Evolutionary conservation across 2,888 invertebrate species (phyloP).

Genomic region (Poecilus cupreus): DNA sequence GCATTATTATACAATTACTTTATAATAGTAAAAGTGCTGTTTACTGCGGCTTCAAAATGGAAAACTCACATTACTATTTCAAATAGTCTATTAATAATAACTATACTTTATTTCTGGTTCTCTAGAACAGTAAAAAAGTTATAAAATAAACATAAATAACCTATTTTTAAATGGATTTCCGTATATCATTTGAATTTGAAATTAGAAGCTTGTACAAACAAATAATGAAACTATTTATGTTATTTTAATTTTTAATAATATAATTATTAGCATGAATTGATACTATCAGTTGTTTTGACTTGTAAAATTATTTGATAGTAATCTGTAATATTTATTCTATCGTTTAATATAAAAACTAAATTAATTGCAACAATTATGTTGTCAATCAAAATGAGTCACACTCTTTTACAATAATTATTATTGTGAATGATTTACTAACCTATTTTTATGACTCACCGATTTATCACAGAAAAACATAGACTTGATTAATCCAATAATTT

Average conservation of each 20-base stretch:
- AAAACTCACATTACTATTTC: not conserved
- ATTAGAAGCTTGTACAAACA: not conserved
- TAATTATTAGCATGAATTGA: slow-evolving; percentile 1
- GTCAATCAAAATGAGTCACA: slow-evolving; percentile 46
- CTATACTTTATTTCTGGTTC: not conserved
- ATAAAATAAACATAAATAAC: slow-evolving; percentile 1
- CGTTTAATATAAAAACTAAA: slow-evolving; percentile 39
- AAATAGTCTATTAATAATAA: not conserved
- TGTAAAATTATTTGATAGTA: slow-evolving; percentile 15
- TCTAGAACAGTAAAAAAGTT: not conserved
- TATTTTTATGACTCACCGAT: slow-evolving; percentile 22
- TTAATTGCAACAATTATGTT: slow-evolving; percentile 51
- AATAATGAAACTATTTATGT: not conserved
- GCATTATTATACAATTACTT: not conserved
- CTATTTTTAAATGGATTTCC: not conserved
- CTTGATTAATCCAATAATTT: slow-evolving; percentile 24
- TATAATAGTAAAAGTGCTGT: not conserved
- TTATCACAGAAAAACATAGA: not conserved
- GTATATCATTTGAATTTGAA: slow-evolving; percentile 17
- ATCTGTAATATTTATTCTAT: slow-evolving; percentile 26
- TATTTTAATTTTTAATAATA: too few species aligned
- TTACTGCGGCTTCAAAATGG: not conserved
- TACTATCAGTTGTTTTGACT: slow-evolving; percentile 24
- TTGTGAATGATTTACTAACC: slow-evolving; percentile 44
- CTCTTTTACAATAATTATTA: not conserved